Percentiles rank a stretch among this genome's conserved stretches.
Evolutionary conservation across 2,113 vertebrate species (phyloP).

Genomic region (Chiloscyllium plagiosum): DNA sequence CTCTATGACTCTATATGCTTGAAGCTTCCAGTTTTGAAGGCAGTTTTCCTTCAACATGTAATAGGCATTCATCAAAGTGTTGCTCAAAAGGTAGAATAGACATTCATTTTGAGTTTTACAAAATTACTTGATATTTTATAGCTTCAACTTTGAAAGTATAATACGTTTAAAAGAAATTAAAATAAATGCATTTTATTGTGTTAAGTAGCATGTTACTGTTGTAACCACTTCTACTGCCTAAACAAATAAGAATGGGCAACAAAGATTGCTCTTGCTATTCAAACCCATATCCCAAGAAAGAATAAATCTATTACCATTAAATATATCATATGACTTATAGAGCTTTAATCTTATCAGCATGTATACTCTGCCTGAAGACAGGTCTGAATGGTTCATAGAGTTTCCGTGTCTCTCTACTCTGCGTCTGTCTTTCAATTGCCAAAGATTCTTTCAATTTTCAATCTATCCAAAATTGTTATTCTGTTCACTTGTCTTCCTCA

Average conservation of each 20-base stretch:
- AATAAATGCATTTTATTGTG: background rate
- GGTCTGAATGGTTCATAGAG: too few species aligned
- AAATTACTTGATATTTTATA: background rate
- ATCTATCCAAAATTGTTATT: too few species aligned
- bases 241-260: background rate
- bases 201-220: background rate
- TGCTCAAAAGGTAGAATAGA: background rate
- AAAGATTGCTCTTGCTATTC: background rate
- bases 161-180: background rate
- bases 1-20: too few species aligned
- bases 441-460: too few species aligned
- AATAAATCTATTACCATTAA: background rate
- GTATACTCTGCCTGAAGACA: too few species aligned
- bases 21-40: background rate
- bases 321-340: background rate
- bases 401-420: too few species aligned
- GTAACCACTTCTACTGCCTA: background rate
- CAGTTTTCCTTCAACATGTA: background rate
- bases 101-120: background rate
- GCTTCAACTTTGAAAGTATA: background rate
- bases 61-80: background rate
- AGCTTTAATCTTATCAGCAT: background rate
- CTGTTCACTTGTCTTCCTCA: too few species aligned
- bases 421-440: too few species aligned
- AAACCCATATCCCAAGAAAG: background rate